Evolutionary conservation across 2,888 invertebrate genomes (phyloP).

Genomic region (Diogma glabrata): DNA sequence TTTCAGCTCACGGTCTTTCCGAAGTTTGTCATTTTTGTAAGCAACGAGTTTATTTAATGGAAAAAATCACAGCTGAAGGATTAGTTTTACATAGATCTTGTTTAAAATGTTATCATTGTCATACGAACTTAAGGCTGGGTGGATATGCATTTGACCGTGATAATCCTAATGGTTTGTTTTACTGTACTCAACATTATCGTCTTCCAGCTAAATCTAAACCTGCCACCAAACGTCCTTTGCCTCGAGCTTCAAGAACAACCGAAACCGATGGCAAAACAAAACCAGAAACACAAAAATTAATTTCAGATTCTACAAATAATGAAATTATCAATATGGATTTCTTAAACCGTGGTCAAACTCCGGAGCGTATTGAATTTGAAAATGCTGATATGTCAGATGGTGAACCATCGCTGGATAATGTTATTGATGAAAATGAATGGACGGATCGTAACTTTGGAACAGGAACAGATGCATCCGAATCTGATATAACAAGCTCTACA

Average conservation of each 20-base stretch:
- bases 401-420: constrained; percentile 50
- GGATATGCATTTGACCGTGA: constrained; percentile 62
- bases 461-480: constrained; percentile 62
- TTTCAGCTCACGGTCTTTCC: constrained; percentile 54
- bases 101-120: constrained; percentile 89
- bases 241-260: constrained; percentile 17
- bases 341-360: constrained; percentile 47
- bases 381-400: constrained; percentile 54
- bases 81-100: constrained; percentile 86
- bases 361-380: constrained; percentile 70
- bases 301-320: constrained; percentile 18
- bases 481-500: constrained; percentile 38
- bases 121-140: constrained; percentile 65
- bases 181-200: constrained; percentile 64
- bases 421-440: constrained; percentile 94
- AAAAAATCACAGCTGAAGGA: constrained; percentile 80
- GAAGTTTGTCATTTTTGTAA: constrained; percentile 81
- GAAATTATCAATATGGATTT: constrained; percentile 30
- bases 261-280: constrained; percentile 29
- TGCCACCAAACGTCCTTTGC: constrained; percentile 4
- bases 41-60: constrained; percentile 87
- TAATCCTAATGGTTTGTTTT: constrained; percentile 55
- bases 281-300: constrained; percentile 27
- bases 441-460: constrained; percentile 86
- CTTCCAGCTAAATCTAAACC: constrained; percentile 43